Evolutionary conservation across 2,888 invertebrate species (phyloP).

Genomic region (Drosophila nr. perissopoda): DNA sequence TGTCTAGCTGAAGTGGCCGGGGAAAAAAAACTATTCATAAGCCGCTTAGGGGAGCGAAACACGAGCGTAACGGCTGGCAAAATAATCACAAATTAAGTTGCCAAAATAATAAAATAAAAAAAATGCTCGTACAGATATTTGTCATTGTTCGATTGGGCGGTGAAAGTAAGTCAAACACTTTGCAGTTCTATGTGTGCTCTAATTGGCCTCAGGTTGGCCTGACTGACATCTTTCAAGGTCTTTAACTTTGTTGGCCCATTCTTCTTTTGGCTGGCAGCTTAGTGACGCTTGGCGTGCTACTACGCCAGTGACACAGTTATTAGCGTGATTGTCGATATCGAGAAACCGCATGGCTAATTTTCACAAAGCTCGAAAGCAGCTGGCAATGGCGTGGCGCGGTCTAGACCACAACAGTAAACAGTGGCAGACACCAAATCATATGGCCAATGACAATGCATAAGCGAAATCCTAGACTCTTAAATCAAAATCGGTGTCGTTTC

Average conservation of each 20-base stretch:
- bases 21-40: slow-evolving; percentile 38
- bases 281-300: slow-evolving; percentile 65
- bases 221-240: slow-evolving; percentile 70
- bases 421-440: slow-evolving; percentile 66
- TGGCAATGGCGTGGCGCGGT: slow-evolving; percentile 33
- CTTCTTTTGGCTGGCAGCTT: slow-evolving; percentile 61
- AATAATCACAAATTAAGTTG: slow-evolving; percentile 60
- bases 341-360: slow-evolving; percentile 58
- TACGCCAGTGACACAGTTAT: slow-evolving; percentile 79
- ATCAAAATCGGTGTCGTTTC: slow-evolving; percentile 58
- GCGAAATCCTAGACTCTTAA: slow-evolving; percentile 60
- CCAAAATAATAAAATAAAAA: slow-evolving; percentile 36
- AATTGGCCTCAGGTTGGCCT: slow-evolving; percentile 61
- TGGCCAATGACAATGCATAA: slow-evolving; percentile 65
- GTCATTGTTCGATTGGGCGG: slow-evolving; percentile 59
- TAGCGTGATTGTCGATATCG: slow-evolving; percentile 69
- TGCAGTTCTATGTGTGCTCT: slow-evolving; percentile 63
- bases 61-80: slow-evolving; percentile 62
- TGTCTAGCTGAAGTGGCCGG: slow-evolving; percentile 25
- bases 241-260: slow-evolving; percentile 47
- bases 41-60: slow-evolving; percentile 71
- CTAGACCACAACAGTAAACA: slow-evolving; percentile 65
- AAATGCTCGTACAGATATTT: slow-evolving; percentile 34
- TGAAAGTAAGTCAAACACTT: slow-evolving; percentile 74
- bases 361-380: slow-evolving; percentile 52